Evolutionary conservation across 2,113 vertebrate species (phyloP).

Genomic region (Phodopus roborovskii): DNA sequence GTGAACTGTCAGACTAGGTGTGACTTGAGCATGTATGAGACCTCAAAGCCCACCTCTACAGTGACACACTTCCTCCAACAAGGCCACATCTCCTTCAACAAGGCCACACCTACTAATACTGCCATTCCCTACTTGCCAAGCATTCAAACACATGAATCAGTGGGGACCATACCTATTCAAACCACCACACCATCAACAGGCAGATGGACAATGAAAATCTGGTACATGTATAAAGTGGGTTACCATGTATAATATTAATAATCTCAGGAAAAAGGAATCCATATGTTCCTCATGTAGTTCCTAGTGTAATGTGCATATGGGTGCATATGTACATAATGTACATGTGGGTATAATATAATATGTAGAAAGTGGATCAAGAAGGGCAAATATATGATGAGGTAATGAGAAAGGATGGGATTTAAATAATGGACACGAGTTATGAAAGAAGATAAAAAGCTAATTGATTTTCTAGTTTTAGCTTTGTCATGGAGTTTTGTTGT

Average conservation of each 20-base stretch:
- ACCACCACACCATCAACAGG: background rate
- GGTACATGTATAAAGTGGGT: background rate
- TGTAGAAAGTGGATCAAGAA: background rate
- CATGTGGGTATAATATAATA: background rate
- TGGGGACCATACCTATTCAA: background rate
- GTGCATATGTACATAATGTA: background rate
- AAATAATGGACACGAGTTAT: background rate
- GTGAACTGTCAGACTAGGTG: background rate
- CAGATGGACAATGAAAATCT: background rate
- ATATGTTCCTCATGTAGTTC: background rate
- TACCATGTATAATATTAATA: background rate
- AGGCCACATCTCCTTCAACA: background rate
- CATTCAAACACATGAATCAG: background rate
- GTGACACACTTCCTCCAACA: background rate
- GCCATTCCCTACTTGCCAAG: background rate
- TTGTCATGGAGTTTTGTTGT: background rate
- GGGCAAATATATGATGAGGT: background rate
- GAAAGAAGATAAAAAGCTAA: background rate
- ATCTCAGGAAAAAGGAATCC: background rate
- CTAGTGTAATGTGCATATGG: background rate
- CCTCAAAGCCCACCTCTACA: background rate
- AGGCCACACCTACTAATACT: background rate
- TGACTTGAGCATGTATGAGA: background rate
- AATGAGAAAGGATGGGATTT: background rate
- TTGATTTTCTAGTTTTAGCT: background rate